Conservation (phyloP, 2,113 vertebrate genomes). For the Sebastes schlegelii region DNA sequence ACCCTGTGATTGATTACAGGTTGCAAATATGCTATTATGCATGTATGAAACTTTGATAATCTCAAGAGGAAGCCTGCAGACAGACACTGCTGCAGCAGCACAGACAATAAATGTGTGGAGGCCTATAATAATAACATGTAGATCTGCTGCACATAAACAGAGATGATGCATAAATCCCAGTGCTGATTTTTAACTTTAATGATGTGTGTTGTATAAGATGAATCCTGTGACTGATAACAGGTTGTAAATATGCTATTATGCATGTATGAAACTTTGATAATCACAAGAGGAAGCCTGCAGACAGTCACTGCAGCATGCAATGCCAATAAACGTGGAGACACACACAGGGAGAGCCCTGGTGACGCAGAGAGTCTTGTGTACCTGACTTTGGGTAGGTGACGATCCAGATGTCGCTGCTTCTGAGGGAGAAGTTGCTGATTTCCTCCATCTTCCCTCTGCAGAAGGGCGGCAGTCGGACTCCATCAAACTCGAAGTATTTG, state of each 20-base stretch:
- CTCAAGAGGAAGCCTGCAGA: constrained; percentile 5
- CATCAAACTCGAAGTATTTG: constrained; percentile 97
- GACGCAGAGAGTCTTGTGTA: constrained; percentile 67
- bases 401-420: constrained; percentile 97
- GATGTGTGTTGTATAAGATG: no score
- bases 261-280: constrained; percentile 26
- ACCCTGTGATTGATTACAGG: not conserved
- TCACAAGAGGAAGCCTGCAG: constrained; percentile 11
- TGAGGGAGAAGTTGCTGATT: constrained; percentile 93
- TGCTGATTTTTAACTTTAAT: no score
- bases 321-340: not conserved
- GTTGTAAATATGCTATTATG: not conserved
- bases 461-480: constrained; percentile 97
- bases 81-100: constrained; percentile 9
- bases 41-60: constrained; percentile 27
- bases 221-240: not conserved
- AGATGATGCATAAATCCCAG: no score
- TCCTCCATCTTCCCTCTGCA: constrained; percentile 99
- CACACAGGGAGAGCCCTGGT: not conserved
- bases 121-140: no score
- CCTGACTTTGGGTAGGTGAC: constrained; percentile 98
- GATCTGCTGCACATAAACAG: no score
- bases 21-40: not conserved
- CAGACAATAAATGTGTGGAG: not conserved
- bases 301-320: constrained; percentile 8